Percentiles rank a stretch among this genome's conserved stretches.
phyloP scores from a whole-genome alignment of 2,113 vertebrate genomes.

The Peromyscus californicus region DNA sequence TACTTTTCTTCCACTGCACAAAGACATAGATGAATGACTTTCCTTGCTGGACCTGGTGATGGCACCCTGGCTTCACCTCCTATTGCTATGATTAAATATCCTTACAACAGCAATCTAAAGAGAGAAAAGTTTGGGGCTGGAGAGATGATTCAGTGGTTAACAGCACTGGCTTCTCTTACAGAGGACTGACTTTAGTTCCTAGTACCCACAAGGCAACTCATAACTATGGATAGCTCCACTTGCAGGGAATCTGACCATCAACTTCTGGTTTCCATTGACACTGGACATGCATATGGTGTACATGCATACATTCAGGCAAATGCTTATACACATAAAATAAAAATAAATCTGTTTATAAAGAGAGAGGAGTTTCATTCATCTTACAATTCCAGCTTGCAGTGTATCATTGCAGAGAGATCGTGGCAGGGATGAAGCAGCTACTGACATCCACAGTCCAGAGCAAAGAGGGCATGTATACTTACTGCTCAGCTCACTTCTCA shows the following conservation, averaged over 20 bases:
- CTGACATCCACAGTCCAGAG: neutral
- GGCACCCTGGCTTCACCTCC: neutral
- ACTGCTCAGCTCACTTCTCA: neutral
- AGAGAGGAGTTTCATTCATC: neutral
- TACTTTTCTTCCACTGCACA: neutral
- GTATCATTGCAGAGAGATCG: no score
- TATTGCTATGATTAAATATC: neutral
- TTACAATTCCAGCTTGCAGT: neutral
- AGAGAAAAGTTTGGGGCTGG: neutral
- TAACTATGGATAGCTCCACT: neutral
- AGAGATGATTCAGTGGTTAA: neutral
- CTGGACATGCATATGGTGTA: neutral
- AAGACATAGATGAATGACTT: rapidly evolving
- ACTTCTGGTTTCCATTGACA: neutral
- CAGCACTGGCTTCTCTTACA: neutral
- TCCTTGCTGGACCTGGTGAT: neutral
- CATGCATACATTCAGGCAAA: neutral
- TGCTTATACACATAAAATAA: neutral
- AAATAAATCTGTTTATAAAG: neutral
- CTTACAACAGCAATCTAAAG: neutral
- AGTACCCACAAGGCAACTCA: neutral
- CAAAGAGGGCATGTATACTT: neutral
- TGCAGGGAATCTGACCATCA: neutral
- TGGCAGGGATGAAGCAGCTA: neutral
- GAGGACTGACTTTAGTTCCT: neutral